These are phyloP conservation scores for Leuciscus idus DNA, from an alignment of 2,113 vertebrate genomes.

Conservation along the genomic window DNA sequence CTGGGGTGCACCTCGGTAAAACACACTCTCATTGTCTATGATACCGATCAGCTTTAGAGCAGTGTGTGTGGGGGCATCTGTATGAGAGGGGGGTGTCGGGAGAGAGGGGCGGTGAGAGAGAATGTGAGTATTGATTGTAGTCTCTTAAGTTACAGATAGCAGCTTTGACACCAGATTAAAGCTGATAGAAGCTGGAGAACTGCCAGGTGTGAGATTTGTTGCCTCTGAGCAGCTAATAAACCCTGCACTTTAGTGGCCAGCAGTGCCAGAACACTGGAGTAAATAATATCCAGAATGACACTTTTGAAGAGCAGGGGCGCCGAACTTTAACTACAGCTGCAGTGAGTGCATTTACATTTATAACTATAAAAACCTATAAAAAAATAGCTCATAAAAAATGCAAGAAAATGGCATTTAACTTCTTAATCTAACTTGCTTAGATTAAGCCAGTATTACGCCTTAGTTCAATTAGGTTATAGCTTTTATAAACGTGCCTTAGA, in stretches of 20 bases:
- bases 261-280: not conserved
- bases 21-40: not conserved
- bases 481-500: too few relatives aligned
- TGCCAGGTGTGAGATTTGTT: slow-evolving; percentile 35
- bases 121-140: slow-evolving; percentile 40
- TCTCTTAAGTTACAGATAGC: slow-evolving; percentile 41
- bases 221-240: slow-evolving; percentile 11
- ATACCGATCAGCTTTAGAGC: slow-evolving; percentile 5
- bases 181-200: slow-evolving; percentile 31
- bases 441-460: too few relatives aligned
- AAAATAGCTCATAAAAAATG: too few relatives aligned
- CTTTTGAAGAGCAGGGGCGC: not conserved
- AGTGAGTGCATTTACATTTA: not conserved
- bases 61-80: not conserved
- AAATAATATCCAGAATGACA: slow-evolving; percentile 1
- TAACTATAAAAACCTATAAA: not conserved
- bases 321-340: slow-evolving; percentile 4
- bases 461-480: too few relatives aligned
- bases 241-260: not conserved
- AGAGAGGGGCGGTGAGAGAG: not conserved
- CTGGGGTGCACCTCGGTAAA: not conserved
- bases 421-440: too few relatives aligned
- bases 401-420: too few relatives aligned
- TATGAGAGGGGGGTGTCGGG: not conserved
- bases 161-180: slow-evolving; percentile 36